Conservation (phyloP, 2,797 vertebrate genomes). For the Eulemur mongoz region DNA sequence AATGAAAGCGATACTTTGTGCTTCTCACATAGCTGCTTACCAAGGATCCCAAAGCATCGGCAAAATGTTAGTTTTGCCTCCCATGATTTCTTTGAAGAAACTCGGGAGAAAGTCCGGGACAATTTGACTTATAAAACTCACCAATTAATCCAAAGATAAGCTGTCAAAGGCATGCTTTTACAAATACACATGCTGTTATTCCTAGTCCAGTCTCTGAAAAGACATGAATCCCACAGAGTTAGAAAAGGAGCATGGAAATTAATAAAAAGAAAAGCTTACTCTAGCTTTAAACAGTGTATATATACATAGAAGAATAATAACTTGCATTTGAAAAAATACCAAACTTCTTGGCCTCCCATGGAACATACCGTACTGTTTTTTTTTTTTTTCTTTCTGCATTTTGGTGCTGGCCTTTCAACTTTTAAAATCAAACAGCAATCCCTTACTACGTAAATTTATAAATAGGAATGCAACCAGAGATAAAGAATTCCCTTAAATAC, state of each 20-base stretch:
- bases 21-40: slow-evolving; percentile 58
- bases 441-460: slow-evolving; percentile 45
- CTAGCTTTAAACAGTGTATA: neutral
- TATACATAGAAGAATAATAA: neutral
- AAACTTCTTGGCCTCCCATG: neutral
- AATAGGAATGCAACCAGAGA: slow-evolving; percentile 13
- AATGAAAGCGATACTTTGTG: slow-evolving; percentile 32
- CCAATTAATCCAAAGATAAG: slow-evolving; percentile 36
- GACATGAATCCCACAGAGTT: neutral
- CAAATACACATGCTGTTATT: slow-evolving; percentile 1
- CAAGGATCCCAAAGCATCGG: slow-evolving; percentile 51
- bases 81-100: slow-evolving; percentile 51
- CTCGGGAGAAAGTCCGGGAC: slow-evolving; percentile 11
- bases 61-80: slow-evolving; percentile 42
- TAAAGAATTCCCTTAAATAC: slow-evolving; percentile 7
- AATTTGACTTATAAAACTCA: slow-evolving; percentile 6
- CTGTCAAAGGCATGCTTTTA: slow-evolving; percentile 20
- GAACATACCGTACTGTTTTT: neutral
- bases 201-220: neutral
- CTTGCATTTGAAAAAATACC: neutral
- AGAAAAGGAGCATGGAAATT: neutral
- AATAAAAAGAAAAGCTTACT: neutral
- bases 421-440: slow-evolving; percentile 52
- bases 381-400: neutral
- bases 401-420: slow-evolving; percentile 8